These are phyloP conservation scores for Arge pagana DNA, from an alignment of 2,888 invertebrate species.

Conservation along the genomic window DNA sequence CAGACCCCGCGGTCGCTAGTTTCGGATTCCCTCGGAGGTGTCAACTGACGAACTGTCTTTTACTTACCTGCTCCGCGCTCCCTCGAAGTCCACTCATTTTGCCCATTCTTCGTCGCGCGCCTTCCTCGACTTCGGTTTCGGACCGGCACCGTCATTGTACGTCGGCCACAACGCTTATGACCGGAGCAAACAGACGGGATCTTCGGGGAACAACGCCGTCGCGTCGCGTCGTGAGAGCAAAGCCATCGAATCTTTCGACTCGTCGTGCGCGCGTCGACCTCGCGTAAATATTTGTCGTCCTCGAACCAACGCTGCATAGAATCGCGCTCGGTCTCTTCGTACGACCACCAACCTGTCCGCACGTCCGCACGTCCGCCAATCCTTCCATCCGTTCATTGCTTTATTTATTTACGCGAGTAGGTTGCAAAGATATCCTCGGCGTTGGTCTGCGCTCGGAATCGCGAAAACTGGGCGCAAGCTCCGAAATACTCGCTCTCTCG, in stretches of 20 bases:
- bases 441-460: neutral
- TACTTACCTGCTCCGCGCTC: no score
- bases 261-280: slow-evolving; percentile 39
- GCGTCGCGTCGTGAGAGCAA: neutral
- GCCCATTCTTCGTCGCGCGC: neutral
- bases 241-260: slow-evolving; percentile 17
- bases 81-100: no score
- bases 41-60: no score
- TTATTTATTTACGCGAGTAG: slow-evolving; percentile 20
- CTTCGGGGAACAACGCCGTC: neutral
- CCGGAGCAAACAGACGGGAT: slow-evolving; percentile 7
- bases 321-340: slow-evolving; percentile 27
- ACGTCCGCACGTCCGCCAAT: slow-evolving; percentile 21
- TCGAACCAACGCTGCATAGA: slow-evolving; percentile 30
- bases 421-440: slow-evolving; percentile 14
- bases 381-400: slow-evolving; percentile 7
- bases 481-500: no score
- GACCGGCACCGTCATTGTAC: neutral
- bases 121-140: neutral
- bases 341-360: slow-evolving; percentile 34
- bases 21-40: no score
- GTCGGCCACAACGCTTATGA: slow-evolving; percentile 3
- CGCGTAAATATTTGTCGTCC: slow-evolving; percentile 48
- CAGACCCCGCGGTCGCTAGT: no score
- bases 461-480: no score